Evolutionary conservation across 2,113 vertebrate species (phyloP), one percentile per base, ranked within the genome.

Genomic region (Protomyctophum bolini): DNA sequence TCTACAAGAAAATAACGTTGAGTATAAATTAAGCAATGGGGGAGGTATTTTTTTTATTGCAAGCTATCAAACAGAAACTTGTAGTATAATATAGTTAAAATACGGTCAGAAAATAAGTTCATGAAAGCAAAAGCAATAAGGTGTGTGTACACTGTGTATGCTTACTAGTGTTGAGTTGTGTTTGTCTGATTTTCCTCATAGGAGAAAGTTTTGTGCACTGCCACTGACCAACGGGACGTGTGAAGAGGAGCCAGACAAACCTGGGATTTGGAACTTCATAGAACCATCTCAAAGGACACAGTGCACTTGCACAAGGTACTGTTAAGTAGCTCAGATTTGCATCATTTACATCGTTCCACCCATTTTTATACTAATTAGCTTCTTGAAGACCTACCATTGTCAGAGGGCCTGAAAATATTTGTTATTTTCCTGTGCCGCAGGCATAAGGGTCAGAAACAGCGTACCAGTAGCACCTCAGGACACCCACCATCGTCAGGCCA

Each of bases 381-480:
- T 12, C 12, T 54, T 12, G 8, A 54, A 54, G 5, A 10, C 3
- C 51, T 54, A 50, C 55, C 15, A 28, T 15, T 29, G 51, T 46
- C 12, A 46, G 63, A 7, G 11, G 45, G 10, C 11, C 33, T 50
- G 14, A 63, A 10, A 14, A 45, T 11, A 50, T 72, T 12, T 71
- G 6, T 71, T 41, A 9, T 7, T 62, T 7, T 49, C 6, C 12
- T 69, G 49, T 8, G 0, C 21, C 60, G 21, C 69, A 99, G 97
- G 89, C 95, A 97, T 87, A 98, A 96, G 91, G 97, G 91, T 94
- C 92, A 94, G 85, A 98, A 97, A 86, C 92, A 96, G 88, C 94
- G 96, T 85, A 93, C 86, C 61, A 82, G 83, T 81, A 94, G 94
- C 91, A 95, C 95, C 70, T 96, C 95, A 93, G 95, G 96, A 87